These are phyloP conservation scores for Xylota segnis DNA, from an alignment of 2,888 invertebrate genomes.

Conservation along the genomic window DNA sequence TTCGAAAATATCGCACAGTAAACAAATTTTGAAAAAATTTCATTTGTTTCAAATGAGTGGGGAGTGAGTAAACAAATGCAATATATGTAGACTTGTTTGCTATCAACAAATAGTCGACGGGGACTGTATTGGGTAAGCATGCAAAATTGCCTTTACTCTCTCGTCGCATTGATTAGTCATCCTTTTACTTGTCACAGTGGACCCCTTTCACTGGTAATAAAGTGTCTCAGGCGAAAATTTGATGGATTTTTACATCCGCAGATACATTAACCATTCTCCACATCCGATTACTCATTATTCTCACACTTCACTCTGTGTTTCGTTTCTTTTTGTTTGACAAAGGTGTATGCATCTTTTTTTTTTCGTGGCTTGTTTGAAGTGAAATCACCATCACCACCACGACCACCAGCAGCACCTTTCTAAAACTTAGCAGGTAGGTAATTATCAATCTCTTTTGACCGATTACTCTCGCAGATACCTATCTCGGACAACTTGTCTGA, in stretches of 20 bases:
- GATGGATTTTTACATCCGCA: conserved; percentile 30
- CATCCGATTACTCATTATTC: conserved; percentile 45
- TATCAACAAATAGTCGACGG: no score
- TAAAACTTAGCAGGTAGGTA: conserved; percentile 13
- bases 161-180: neutral
- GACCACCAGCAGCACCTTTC: conserved; percentile 32
- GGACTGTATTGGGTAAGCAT: neutral
- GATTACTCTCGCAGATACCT: conserved; percentile 32
- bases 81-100: no score
- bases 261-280: conserved; percentile 15
- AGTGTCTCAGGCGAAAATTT: conserved; percentile 17
- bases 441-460: conserved; percentile 21
- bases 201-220: conserved; percentile 26
- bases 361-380: no score
- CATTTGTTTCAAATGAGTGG: no score
- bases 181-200: neutral
- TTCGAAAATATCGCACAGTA: no score
- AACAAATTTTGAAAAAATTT: no score
- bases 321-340: neutral
- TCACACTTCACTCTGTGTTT: neutral
- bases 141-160: neutral
- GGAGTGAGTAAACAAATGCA: no score
- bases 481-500: conserved; percentile 14
- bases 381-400: conserved; percentile 31
- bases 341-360: no score